Conservation (phyloP, 2,888 invertebrate species). For the Phortica okadai region DNA sequence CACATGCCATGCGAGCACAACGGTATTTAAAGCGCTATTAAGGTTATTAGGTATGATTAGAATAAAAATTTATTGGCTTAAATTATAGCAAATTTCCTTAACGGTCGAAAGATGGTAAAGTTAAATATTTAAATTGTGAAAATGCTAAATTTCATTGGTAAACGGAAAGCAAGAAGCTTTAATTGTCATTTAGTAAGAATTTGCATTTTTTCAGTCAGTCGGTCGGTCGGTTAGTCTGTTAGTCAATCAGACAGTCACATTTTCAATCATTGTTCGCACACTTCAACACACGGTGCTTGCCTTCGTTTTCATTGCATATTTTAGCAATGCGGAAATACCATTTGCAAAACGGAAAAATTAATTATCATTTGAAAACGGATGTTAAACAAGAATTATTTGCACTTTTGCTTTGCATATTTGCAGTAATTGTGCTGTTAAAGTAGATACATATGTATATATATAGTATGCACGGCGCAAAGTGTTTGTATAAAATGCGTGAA, state of each 20-base stretch:
- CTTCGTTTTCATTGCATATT: neutral
- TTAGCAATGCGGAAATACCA: neutral
- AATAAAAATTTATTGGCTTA: neutral
- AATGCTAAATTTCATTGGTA: neutral
- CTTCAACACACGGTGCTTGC: neutral
- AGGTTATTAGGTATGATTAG: neutral
- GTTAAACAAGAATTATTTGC: conserved; percentile 1
- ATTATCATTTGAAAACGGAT: conserved; percentile 25
- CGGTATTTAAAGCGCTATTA: neutral
- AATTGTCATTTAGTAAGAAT: no score
- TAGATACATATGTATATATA: neutral
- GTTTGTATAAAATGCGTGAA: neutral
- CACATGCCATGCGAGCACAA: neutral
- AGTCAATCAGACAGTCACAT: no score
- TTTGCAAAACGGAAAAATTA: conserved; percentile 26
- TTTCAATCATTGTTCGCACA: no score
- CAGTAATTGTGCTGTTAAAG: neutral
- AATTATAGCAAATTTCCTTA: neutral
- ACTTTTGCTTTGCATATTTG: neutral
- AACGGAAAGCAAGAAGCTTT: no score
- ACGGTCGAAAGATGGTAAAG: no score
- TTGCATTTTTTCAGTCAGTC: no score
- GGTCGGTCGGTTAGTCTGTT: no score
- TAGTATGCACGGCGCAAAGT: neutral
- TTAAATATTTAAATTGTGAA: neutral